These are phyloP conservation scores for Empidonax alnorum DNA, from an alignment of 2,113 vertebrate genomes.

Conservation along the genomic window DNA sequence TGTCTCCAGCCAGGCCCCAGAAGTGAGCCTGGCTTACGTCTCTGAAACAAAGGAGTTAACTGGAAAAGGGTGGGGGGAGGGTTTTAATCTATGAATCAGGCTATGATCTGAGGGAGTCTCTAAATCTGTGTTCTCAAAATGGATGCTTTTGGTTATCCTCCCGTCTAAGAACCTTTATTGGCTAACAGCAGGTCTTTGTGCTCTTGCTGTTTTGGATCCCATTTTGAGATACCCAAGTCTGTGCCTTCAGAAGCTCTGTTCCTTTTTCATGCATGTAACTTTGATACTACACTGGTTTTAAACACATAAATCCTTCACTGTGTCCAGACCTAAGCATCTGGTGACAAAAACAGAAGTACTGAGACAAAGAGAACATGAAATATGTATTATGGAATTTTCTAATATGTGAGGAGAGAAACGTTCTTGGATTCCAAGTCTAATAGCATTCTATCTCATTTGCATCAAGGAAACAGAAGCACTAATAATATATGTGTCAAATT, in stretches of 20 bases:
- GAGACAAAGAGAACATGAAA: constrained; percentile 9
- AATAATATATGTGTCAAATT: constrained; percentile 4
- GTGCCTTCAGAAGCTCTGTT: background rate
- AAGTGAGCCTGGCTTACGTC: background rate
- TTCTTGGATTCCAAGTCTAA: constrained; percentile 7
- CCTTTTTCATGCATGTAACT: background rate
- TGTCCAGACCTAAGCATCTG: background rate
- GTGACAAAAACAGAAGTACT: background rate
- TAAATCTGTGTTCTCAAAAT: background rate
- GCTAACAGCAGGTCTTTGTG: background rate
- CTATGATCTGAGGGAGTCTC: background rate
- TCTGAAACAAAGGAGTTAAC: background rate
- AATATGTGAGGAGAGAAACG: background rate
- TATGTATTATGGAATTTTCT: background rate
- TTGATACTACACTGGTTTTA: background rate
- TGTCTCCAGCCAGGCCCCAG: background rate
- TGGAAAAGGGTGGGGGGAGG: background rate
- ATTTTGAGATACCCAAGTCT: background rate
- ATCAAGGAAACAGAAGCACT: constrained; percentile 18
- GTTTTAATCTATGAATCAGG: background rate
- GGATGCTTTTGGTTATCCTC: background rate
- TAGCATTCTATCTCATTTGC: constrained; percentile 7
- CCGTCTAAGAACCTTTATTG: background rate
- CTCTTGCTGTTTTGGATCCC: background rate
- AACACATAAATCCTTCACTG: background rate